These are phyloP conservation scores for Drosophila maculinotata DNA, from an alignment of 2,888 invertebrate genomes.

Conservation along the genomic window DNA sequence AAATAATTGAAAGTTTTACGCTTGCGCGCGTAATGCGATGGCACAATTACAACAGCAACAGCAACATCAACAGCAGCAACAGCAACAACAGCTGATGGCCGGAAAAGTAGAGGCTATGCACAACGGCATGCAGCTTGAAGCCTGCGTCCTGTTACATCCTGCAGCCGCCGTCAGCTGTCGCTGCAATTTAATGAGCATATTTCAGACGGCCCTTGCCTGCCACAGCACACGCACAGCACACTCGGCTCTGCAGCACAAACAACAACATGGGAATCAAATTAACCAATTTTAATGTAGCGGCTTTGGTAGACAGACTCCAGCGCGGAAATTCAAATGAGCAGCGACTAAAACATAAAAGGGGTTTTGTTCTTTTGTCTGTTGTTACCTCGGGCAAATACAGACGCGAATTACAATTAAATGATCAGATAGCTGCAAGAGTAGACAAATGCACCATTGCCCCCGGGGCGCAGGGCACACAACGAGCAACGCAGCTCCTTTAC, in stretches of 20 bases:
- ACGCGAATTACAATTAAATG: slow-evolving; percentile 80
- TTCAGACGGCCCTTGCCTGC: slow-evolving; percentile 38
- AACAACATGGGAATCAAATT: slow-evolving; percentile 79
- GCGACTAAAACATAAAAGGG: slow-evolving; percentile 52
- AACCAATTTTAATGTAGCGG: slow-evolving; percentile 69
- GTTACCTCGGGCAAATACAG: slow-evolving; percentile 39
- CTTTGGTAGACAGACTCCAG: slow-evolving; percentile 5
- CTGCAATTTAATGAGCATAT: slow-evolving; percentile 68
- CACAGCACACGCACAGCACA: not conserved
- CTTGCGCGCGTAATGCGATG: slow-evolving; percentile 71
- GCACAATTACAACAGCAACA: slow-evolving; percentile 26
- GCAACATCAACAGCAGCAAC: slow-evolving; percentile 26
- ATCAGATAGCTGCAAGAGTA: slow-evolving; percentile 70
- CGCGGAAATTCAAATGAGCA: slow-evolving; percentile 66
- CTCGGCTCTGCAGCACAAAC: slow-evolving; percentile 26
- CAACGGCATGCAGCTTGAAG: slow-evolving; percentile 15
- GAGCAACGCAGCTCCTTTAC: slow-evolving; percentile 3
- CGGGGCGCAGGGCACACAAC: slow-evolving; percentile 34
- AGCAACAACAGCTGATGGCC: slow-evolving; percentile 40
- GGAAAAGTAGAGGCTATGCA: slow-evolving; percentile 29
- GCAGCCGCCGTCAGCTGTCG: slow-evolving; percentile 36
- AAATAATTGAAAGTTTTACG: slow-evolving; percentile 84
- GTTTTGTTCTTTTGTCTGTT: slow-evolving; percentile 15
- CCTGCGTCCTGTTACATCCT: slow-evolving; percentile 29
- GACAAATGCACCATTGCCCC: slow-evolving; percentile 64